These are phyloP conservation scores for Actinernus sp. DNA, from an alignment of 92 coral and sea anemone genomes.

Conservation along the genomic window DNA sequence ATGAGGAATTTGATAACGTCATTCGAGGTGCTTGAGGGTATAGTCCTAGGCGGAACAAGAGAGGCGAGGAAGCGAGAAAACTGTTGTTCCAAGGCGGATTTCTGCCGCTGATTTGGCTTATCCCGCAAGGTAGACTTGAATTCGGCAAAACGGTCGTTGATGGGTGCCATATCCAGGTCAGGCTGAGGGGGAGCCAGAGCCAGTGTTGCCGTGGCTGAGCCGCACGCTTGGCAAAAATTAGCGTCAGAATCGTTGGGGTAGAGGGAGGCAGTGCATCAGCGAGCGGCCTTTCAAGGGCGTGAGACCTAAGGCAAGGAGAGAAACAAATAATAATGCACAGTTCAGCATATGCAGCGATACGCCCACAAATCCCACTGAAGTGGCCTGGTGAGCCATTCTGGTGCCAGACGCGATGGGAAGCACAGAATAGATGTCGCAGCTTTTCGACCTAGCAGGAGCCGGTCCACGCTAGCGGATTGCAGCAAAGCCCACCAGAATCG, in stretches of 20 bases:
- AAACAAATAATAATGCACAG: not conserved
- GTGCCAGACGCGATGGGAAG: slow-evolving; percentile 19
- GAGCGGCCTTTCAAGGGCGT: too few relatives aligned
- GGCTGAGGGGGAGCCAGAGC: not conserved
- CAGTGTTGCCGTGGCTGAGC: slow-evolving; percentile 1
- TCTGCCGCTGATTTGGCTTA: slow-evolving; percentile 30
- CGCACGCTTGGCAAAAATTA: slow-evolving; percentile 51
- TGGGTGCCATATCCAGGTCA: slow-evolving; percentile 26
- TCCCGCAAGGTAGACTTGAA: not conserved
- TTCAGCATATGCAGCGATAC: slow-evolving; percentile 45
- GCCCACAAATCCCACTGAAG: slow-evolving; percentile 64
- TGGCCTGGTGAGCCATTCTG: slow-evolving; percentile 21
- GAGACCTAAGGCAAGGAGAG: slow-evolving; percentile 10
- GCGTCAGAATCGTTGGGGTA: slow-evolving; percentile 53
- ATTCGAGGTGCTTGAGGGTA: not conserved
- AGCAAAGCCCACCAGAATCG: too few relatives aligned
- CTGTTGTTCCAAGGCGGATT: slow-evolving; percentile 22
- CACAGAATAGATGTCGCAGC: slow-evolving; percentile 19
- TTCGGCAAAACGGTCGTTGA: slow-evolving; percentile 6
- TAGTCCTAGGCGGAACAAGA: not conserved
- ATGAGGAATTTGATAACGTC: not conserved
- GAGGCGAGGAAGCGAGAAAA: too few relatives aligned
- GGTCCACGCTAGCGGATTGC: too few relatives aligned
- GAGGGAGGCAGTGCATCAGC: slow-evolving; percentile 39
- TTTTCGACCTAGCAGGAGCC: slow-evolving; percentile 18